These are phyloP conservation scores for Coleophora deauratella DNA, from an alignment of 2,888 invertebrate species.

Conservation along the genomic window DNA sequence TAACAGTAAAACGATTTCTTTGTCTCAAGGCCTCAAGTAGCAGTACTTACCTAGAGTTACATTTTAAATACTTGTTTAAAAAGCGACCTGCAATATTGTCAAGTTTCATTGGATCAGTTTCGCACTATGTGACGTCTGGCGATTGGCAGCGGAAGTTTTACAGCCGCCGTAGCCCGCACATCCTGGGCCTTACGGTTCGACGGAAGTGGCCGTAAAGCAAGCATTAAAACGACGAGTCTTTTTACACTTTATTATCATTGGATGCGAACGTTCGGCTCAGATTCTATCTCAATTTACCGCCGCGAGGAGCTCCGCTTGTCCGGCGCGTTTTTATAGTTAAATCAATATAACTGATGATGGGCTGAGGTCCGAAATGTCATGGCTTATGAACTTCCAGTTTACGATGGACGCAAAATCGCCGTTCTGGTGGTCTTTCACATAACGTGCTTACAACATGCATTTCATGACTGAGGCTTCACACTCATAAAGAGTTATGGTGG, in stretches of 20 bases:
- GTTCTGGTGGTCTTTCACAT: constrained; percentile 28
- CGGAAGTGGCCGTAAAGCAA: constrained; percentile 68
- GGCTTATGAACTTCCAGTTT: constrained; percentile 57
- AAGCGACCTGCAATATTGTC: background rate
- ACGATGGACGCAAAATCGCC: constrained; percentile 45
- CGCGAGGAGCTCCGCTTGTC: constrained; percentile 48
- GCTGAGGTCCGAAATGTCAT: constrained; percentile 45
- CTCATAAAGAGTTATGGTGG: too few species aligned
- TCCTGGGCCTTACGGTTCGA: constrained; percentile 56
- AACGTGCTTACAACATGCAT: constrained; percentile 15
- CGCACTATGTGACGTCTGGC: constrained; percentile 24
- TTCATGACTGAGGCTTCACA: constrained; percentile 15
- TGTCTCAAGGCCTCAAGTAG: too few species aligned
- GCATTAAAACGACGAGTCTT: constrained; percentile 71
- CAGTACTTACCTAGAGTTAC: too few species aligned
- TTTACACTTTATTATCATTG: constrained; percentile 74
- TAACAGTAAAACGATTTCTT: too few species aligned
- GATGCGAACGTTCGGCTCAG: constrained; percentile 67
- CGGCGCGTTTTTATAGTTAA: constrained; percentile 56
- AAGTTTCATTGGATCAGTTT: constrained; percentile 20
- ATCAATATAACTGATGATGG: constrained; percentile 64
- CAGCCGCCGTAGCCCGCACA: constrained; percentile 53
- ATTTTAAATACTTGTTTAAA: background rate
- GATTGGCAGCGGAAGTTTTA: constrained; percentile 51
- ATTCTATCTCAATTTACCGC: constrained; percentile 63